Evolutionary conservation across 2,888 invertebrate genomes (phyloP).

Genomic region (Micoletzkya japonica): DNA sequence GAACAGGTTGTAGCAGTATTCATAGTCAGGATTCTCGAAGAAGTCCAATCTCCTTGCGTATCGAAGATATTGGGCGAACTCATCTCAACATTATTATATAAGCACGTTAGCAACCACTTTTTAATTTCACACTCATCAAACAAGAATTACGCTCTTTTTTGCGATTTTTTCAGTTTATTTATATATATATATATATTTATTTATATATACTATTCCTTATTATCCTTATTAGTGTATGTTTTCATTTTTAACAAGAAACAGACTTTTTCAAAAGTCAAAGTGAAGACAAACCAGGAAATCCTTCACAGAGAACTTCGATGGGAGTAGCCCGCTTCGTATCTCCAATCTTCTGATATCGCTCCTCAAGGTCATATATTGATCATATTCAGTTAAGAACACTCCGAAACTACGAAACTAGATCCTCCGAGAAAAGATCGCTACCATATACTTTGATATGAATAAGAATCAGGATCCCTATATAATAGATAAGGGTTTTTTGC

Average conservation of each 20-base stretch:
- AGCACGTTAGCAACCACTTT: slow-evolving; percentile 1
- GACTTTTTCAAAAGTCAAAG: slow-evolving; percentile 1
- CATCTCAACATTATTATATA: slow-evolving; percentile 74
- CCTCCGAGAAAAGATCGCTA: no score
- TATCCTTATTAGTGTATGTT: no score
- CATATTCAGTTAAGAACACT: no score
- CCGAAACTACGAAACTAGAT: no score
- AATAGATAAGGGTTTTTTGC: no score
- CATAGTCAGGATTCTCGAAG: slow-evolving; percentile 99
- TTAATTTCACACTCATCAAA: neutral
- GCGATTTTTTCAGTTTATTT: no score
- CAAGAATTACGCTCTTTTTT: neutral
- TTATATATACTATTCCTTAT: no score
- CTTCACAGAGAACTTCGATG: slow-evolving; percentile 83
- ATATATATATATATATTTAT: no score
- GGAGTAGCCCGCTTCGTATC: slow-evolving; percentile 99
- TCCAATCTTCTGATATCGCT: slow-evolving; percentile 99
- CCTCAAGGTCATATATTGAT: no score
- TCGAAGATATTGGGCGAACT: slow-evolving; percentile 94
- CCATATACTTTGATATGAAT: no score
- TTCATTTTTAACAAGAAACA: slow-evolving; percentile 2
- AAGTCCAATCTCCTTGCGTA: slow-evolving; percentile 96
- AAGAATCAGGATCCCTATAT: no score
- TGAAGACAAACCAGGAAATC: slow-evolving; percentile 70
- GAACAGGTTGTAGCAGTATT: slow-evolving; percentile 73